A percentile compares a stretch with the other conserved stretches of the same genome.
phyloP scores from a whole-genome alignment of 92 coral and sea anemone genomes.

The Phenganax marumi region DNA sequence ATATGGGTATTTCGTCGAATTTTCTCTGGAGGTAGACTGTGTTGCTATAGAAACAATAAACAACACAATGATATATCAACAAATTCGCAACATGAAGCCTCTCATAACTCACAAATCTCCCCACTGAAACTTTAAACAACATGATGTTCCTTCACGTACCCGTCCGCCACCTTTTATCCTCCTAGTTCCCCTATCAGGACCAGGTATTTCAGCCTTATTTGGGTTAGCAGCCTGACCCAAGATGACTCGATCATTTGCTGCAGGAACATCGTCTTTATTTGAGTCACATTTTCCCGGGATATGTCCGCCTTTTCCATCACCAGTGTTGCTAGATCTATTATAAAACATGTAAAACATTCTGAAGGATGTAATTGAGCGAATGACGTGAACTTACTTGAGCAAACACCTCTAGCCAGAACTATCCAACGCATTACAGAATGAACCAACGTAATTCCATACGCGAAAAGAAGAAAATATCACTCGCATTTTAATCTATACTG shows the following conservation, averaged over 20 bases:
- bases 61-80: too few species aligned
- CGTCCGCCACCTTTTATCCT: constrained; percentile 64
- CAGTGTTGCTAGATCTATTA: constrained; percentile 41
- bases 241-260: constrained; percentile 65
- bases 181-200: constrained; percentile 78
- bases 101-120: too few species aligned
- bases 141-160: constrained; percentile 16
- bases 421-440: too few species aligned
- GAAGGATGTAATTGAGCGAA: background rate
- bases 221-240: constrained; percentile 94
- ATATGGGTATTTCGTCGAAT: constrained; percentile 88
- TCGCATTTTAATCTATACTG: too few species aligned
- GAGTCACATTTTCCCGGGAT: constrained; percentile 56
- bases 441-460: background rate
- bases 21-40: constrained; percentile 93
- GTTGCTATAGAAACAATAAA: constrained; percentile 63
- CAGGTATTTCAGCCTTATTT: constrained; percentile 97
- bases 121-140: background rate
- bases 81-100: too few species aligned
- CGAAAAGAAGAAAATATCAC: too few species aligned
- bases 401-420: too few species aligned
- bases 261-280: constrained; percentile 51
- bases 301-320: constrained; percentile 50
- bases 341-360: background rate
- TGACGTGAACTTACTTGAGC: constrained; percentile 31